These are phyloP conservation scores for Hystrix brachyura DNA, from an alignment of 2,113 vertebrate genomes.

Conservation along the genomic window DNA sequence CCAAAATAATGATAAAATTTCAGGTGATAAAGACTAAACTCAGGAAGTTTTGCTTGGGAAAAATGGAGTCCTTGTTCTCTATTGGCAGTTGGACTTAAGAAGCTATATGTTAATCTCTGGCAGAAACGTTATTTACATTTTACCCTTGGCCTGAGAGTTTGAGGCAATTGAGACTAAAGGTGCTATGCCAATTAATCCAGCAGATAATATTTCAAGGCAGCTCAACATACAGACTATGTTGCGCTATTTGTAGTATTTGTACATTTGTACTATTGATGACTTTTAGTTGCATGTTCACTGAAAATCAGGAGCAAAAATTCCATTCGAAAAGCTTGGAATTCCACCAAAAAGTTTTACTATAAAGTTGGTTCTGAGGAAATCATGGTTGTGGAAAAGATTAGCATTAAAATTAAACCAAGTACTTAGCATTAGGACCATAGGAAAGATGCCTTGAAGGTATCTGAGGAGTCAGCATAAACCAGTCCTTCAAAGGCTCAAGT, in stretches of 20 bases:
- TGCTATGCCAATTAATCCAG: background rate
- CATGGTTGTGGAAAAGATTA: background rate
- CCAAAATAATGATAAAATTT: background rate
- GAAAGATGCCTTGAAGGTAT: background rate
- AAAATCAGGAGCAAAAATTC: background rate
- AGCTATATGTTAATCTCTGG: background rate
- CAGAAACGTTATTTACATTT: background rate
- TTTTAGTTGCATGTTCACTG: background rate
- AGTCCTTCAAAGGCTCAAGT: background rate
- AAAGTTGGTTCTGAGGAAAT: background rate
- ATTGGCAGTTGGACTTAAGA: background rate
- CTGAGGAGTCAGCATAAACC: background rate
- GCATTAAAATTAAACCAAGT: background rate
- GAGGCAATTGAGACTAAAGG: background rate
- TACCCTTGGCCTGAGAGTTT: background rate
- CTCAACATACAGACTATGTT: background rate
- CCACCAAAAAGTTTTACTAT: background rate
- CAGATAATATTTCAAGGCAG: background rate
- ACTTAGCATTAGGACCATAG: background rate
- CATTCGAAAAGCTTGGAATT: background rate
- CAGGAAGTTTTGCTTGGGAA: background rate
- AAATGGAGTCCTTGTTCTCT: background rate
- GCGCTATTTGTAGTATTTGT: background rate
- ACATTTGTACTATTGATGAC: background rate
- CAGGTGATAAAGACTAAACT: background rate